Percentiles rank a stretch among this genome's conserved stretches.
phyloP scores from a whole-genome alignment of 2,888 invertebrate genomes.

The Empis livida region DNA sequence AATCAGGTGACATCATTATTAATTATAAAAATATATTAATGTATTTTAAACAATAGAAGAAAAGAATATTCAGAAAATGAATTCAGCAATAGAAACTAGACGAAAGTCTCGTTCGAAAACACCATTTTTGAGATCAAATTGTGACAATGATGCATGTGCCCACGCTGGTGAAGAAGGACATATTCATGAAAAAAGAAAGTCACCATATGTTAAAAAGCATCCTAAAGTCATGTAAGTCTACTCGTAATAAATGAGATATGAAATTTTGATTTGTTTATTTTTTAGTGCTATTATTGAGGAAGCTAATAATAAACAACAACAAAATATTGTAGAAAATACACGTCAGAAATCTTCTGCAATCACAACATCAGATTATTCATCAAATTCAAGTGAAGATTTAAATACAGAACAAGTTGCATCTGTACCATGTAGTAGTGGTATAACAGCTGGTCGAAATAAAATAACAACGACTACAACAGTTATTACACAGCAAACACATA shows the following conservation, averaged over 20 bases:
- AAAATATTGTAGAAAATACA: conserved; percentile 12
- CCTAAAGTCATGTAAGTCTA: neutral
- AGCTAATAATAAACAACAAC: conserved; percentile 17
- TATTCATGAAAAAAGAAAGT: conserved; percentile 36
- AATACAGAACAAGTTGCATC: conserved; percentile 21
- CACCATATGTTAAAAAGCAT: conserved; percentile 23
- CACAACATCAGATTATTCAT: conserved; percentile 42
- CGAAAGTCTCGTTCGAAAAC: conserved; percentile 59
- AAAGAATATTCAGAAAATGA: conserved; percentile 16
- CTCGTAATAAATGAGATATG: too few relatives aligned
- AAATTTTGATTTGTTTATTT: too few relatives aligned
- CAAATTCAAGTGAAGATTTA: conserved; percentile 38
- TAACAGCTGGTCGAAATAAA: conserved; percentile 5
- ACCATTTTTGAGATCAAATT: conserved; percentile 46
- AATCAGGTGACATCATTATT: too few relatives aligned
- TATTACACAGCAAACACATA: conserved; percentile 27
- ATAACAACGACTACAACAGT: conserved; percentile 15
- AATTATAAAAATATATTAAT: too few relatives aligned
- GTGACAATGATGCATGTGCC: conserved; percentile 44
- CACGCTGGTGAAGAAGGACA: conserved; percentile 42
- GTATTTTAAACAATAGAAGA: neutral
- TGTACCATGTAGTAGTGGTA: neutral
- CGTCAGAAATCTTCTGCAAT: conserved; percentile 12
- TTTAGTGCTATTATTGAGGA: conserved; percentile 33
- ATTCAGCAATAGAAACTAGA: conserved; percentile 41